Evolutionary conservation across 2,888 invertebrate genomes (phyloP).

Genomic region (Allolobophora icterica): DNA sequence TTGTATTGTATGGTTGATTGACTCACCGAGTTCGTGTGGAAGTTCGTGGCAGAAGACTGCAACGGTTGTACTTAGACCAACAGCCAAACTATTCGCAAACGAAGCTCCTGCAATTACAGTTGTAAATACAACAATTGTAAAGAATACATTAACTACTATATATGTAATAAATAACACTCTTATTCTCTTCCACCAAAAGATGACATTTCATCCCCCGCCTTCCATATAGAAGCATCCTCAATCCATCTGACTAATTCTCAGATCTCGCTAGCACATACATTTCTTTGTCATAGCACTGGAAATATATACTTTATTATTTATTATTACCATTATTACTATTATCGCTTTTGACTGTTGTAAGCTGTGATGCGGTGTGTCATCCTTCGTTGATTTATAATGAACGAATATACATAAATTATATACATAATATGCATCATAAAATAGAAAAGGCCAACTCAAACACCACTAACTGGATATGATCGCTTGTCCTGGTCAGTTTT

Average conservation of each 20-base stretch:
- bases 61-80: slow-evolving; percentile 88
- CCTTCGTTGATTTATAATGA: no score
- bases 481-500: background rate
- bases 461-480: background rate
- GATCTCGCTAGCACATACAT: no score
- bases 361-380: no score
- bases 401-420: no score
- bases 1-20: background rate
- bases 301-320: no score
- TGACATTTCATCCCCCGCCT: no score
- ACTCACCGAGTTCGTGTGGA: slow-evolving; percentile 84
- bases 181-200: no score
- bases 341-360: no score
- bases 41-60: slow-evolving; percentile 93
- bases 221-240: no score
- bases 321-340: no score
- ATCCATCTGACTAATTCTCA: no score
- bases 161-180: background rate
- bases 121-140: background rate
- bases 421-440: background rate
- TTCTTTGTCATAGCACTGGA: no score
- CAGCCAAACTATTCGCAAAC: slow-evolving; percentile 82
- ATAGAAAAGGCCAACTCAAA: background rate
- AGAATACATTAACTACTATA: background rate
- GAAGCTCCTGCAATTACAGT: slow-evolving; percentile 73